A percentile compares a stretch with the other conserved stretches of the same genome.
These are phyloP conservation scores for Synergus laeviventris DNA, from an alignment of 2,888 invertebrate species.

Conservation along the genomic window DNA sequence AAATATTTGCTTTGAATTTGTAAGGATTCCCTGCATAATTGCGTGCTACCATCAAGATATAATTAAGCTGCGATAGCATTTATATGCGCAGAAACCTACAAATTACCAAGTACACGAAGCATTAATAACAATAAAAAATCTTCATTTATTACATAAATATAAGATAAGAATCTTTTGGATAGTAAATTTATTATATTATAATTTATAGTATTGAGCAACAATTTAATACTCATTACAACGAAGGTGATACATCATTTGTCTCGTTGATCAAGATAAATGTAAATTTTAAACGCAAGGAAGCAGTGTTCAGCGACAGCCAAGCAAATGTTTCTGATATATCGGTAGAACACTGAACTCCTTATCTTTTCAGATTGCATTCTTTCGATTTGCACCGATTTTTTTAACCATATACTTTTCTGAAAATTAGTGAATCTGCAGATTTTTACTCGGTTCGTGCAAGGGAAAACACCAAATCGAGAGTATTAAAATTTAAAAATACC, in stretches of 20 bases:
- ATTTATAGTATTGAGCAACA: constrained; percentile 36
- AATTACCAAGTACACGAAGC: constrained; percentile 24
- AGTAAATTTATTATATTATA: constrained; percentile 26
- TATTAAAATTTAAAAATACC: no score
- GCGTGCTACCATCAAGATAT: constrained; percentile 20
- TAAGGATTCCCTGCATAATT: constrained; percentile 17
- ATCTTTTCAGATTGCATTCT: constrained; percentile 5
- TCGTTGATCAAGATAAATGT: constrained; percentile 32
- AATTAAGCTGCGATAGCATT: constrained; percentile 36
- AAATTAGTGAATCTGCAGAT: background rate
- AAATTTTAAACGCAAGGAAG: constrained; percentile 37
- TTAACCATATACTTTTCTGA: background rate
- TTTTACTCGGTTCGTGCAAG: background rate
- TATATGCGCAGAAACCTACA: constrained; percentile 24
- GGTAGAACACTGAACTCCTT: constrained; percentile 5
- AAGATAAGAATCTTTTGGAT: constrained; percentile 22
- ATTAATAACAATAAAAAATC: constrained; percentile 26
- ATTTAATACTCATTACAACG: constrained; percentile 34
- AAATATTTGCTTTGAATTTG: background rate
- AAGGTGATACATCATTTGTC: constrained; percentile 40
- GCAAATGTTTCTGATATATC: constrained; percentile 34
- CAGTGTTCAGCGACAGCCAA: constrained; percentile 17
- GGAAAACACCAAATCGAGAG: no score
- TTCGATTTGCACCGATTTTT: background rate
- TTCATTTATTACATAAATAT: constrained; percentile 29